Evolutionary conservation across 92 coral and sea anemone genomes (phyloP), one percentile per base, ranked within the genome.

Genomic region (Paragorgia papillata): DNA sequence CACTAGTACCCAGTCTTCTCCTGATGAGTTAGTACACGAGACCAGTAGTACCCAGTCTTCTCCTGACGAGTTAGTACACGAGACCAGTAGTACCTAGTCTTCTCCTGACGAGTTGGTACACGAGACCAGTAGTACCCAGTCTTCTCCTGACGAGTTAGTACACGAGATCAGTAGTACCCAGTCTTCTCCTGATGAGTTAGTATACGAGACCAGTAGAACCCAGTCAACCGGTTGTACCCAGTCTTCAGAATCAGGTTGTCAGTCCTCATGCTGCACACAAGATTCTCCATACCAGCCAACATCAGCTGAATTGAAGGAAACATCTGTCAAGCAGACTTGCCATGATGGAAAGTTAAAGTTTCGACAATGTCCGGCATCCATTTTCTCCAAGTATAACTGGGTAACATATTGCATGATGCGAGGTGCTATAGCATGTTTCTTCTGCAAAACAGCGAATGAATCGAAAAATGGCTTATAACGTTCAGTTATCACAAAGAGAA

Each of bases 201-300:
- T 6, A 46, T 7, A 2, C 15, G 12, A n/a, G n/a, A n/a, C 53
- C 12, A 6, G 2, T 7, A 9, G 2, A 46, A 6, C 12, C 53
- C n/a, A 7, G 53, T 46, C 14, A 6, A 6, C 53, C 53, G 15
- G 14, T 15, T 9, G 2, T 46, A 7, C n/a, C 15, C 53, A 46
- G 53, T 46, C 53, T 46, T 46, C 53, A 46, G 53, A 46, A 46
- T 46, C 53, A 46, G 53, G 14, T 46, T 46, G 53, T 46, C 53
- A 46, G 53, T 46, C 53, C 53, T 15, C 53, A 46, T 46, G 53
- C 53, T 46, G 53, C 53, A 46, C 53, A 46, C 14, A 46, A 57
- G 34, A 29, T 57, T 57, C 15, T 57, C 62, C 62, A 29, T 65
- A 65, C 73, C 29, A 40, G 30, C 73, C 73, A 65, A 65, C 73